Base-by-base conservation (phyloP, 1,140 invertebrate genomes). In the Cotesia typhae region DNA sequence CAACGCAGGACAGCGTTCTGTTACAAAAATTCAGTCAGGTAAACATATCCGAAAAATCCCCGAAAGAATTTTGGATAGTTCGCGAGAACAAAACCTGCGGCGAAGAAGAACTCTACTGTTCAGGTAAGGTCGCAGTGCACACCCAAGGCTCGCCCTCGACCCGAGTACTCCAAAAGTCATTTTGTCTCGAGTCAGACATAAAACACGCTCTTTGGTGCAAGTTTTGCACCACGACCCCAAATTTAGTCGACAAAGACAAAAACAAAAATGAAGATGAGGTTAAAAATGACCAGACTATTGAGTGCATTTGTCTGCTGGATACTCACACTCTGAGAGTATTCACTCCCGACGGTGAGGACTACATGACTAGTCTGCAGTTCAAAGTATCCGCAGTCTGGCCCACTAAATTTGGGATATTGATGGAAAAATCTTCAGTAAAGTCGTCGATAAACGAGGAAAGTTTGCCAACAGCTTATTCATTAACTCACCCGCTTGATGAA, bases 41-140 rank as follows among this genome's bases (percentile, higher is more conserved):
- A 63, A 92, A 90, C 63, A 91, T 93, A 63, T 89, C 90, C 3
- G 92, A 92, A 79, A 88, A 89, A 67, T 80, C 76, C 85, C 76
- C 77, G 76, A 87, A 88, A 75, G 93, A 94, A 79, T 92, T 90
- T 87, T 94, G 93, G 93, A 85, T 82, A 55, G 87, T 94, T 47
- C 85, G 92, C 57, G 90, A 92, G 77, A 82, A 80, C 75, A 75
- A 76, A 17, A 66, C 17, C 36, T 79, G 76, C 51, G 82, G 81
- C 77, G 96, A 97, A 87, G 95, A 97, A 86, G 96, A 98, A 85
- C 86, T 98, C 12, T 98, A 96, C 88, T 91, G 95, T 9, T 93
- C 91, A 75, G 94, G 92, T 4, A 91, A 93, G 80, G 93, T 94
- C 20, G 95, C 94, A 17, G 90, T 97, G 28, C 96, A 95, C 91